These are phyloP conservation scores for Meiosimyza platycephala DNA, from an alignment of 2,888 invertebrate species.

Conservation along the genomic window DNA sequence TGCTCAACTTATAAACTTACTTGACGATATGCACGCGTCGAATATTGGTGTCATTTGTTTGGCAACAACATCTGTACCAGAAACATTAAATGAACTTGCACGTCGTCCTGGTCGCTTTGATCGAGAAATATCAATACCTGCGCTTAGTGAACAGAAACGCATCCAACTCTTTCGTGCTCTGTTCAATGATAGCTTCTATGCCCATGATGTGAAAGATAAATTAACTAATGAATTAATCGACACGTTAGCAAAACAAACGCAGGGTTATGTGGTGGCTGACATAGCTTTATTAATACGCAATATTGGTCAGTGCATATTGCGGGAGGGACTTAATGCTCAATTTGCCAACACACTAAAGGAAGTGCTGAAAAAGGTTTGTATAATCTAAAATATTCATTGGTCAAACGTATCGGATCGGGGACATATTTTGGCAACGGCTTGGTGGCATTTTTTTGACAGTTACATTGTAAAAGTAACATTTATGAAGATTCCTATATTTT, in stretches of 20 bases:
- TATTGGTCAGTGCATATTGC: slow-evolving; percentile 53
- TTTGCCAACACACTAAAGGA: slow-evolving; percentile 6
- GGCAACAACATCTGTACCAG: slow-evolving; percentile 70
- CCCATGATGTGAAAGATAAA: slow-evolving; percentile 31
- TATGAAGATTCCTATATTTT: too few relatives aligned
- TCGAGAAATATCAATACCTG: slow-evolving; percentile 69
- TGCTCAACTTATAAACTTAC: slow-evolving; percentile 67
- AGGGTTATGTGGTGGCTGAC: slow-evolving; percentile 72
- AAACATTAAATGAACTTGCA: slow-evolving; percentile 67
- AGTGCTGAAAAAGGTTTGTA: slow-evolving; percentile 4
- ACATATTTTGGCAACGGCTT: too few relatives aligned
- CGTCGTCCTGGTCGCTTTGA: slow-evolving; percentile 71
- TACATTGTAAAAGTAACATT: too few relatives aligned
- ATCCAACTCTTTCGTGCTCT: slow-evolving; percentile 63
- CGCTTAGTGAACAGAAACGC: slow-evolving; percentile 68
- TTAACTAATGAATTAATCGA: slow-evolving; percentile 51
- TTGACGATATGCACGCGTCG: slow-evolving; percentile 67
- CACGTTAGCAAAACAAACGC: slow-evolving; percentile 67
- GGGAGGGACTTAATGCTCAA: slow-evolving; percentile 7
- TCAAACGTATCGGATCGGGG: too few relatives aligned
- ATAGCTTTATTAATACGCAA: slow-evolving; percentile 68
- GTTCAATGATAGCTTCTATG: slow-evolving; percentile 45
- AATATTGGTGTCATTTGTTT: slow-evolving; percentile 67
- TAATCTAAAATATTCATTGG: too few relatives aligned
- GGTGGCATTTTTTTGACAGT: too few relatives aligned